Evolutionary conservation across 2,888 invertebrate species (phyloP).

Genomic region (Clepsis dumicolana): DNA sequence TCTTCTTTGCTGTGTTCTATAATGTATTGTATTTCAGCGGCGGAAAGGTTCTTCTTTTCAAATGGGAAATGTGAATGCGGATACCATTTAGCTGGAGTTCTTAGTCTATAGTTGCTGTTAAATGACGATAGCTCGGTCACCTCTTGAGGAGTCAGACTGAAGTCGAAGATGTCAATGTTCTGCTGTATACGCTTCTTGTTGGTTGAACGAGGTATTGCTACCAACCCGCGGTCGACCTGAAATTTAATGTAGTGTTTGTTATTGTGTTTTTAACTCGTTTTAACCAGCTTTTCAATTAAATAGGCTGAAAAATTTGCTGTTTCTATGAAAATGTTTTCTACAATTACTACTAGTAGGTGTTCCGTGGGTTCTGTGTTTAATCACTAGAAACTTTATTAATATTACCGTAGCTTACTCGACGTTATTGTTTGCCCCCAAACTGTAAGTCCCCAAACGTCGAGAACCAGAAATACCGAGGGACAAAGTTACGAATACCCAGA

Average conservation of each 20-base stretch:
- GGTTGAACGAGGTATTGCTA: conserved; percentile 87
- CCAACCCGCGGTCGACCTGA: conserved; percentile 83
- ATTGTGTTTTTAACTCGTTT: background rate
- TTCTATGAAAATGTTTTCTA: background rate
- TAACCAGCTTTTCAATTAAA: no score
- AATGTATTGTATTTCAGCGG: conserved; percentile 64
- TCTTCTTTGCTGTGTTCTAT: conserved; percentile 72
- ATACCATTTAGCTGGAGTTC: conserved; percentile 75
- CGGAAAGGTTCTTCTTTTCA: conserved; percentile 72
- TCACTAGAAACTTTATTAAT: conserved; percentile 1
- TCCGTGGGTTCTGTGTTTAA: background rate
- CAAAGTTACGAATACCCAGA: conserved; percentile 22
- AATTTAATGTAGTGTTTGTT: conserved; percentile 47
- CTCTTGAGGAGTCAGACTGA: conserved; percentile 81
- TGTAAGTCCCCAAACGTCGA: conserved; percentile 22
- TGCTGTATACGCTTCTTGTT: conserved; percentile 83
- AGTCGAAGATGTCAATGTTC: conserved; percentile 87
- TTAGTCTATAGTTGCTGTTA: conserved; percentile 74
- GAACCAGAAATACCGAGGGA: conserved; percentile 18
- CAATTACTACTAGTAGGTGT: background rate
- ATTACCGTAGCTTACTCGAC: background rate
- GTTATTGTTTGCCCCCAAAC: conserved; percentile 6
- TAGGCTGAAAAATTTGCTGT: background rate
- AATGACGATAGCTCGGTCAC: conserved; percentile 81
- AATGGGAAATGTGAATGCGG: conserved; percentile 75